These are phyloP conservation scores for Dendronephthya gigantea DNA, from an alignment of 64 coral and sea anemone species.

Conservation along the genomic window DNA sequence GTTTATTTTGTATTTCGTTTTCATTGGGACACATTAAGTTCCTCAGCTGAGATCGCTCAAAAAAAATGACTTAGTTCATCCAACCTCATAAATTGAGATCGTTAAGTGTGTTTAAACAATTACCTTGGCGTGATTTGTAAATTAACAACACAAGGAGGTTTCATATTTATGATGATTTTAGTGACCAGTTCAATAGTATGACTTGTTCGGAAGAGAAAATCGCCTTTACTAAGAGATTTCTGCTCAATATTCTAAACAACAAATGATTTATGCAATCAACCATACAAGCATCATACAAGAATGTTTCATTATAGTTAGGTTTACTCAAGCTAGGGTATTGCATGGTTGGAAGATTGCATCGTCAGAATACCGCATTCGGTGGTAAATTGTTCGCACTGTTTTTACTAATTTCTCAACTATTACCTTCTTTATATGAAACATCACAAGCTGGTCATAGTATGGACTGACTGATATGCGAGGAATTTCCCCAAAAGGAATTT, in stretches of 20 bases:
- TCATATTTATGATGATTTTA: neutral
- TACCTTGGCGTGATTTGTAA: constrained; percentile 8
- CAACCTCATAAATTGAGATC: no score
- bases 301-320: no score
- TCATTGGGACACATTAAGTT: neutral
- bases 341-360: no score
- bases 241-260: neutral
- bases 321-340: no score
- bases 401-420: neutral
- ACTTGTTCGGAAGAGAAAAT: neutral
- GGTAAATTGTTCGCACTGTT: no score
- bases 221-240: neutral
- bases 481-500: neutral
- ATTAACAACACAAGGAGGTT: neutral
- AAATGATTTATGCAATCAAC: no score
- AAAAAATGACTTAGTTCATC: neutral
- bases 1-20: neutral
- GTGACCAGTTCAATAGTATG: constrained; percentile 15
- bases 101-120: neutral
- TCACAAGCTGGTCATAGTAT: neutral
- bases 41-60: no score
- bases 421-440: constrained; percentile 9
- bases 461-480: constrained; percentile 5
- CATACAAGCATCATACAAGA: no score
- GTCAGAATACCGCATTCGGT: no score